phyloP scores from a whole-genome alignment of 2,797 vertebrate genomes.

The Xerus rutilus region DNA sequence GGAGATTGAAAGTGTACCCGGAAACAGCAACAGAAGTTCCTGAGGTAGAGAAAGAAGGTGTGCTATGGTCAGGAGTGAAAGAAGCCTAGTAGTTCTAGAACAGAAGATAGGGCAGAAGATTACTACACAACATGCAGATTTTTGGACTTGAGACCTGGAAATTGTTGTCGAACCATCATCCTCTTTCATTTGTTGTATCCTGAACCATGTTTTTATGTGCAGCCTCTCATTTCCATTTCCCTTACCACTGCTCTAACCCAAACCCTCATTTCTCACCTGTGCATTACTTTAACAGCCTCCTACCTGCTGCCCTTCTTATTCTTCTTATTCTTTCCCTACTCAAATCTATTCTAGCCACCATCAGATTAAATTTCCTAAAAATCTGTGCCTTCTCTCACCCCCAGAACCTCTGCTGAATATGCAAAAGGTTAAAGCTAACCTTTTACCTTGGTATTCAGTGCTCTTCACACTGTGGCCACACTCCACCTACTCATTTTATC shows the following conservation, averaged over 20 bases:
- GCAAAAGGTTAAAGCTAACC: background rate
- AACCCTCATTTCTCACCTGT: background rate
- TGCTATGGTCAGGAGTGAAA: background rate
- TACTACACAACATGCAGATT: background rate
- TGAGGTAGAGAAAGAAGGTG: background rate
- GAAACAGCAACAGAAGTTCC: background rate
- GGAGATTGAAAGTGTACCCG: background rate
- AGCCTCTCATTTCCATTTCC: background rate
- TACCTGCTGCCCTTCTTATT: background rate
- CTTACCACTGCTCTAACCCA: background rate
- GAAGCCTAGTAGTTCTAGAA: background rate
- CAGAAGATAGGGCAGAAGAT: constrained; percentile 5
- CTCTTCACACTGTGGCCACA: background rate
- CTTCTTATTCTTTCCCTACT: background rate
- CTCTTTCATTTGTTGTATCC: background rate
- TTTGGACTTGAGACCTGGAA: background rate
- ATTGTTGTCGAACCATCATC: background rate
- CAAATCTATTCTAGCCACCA: background rate
- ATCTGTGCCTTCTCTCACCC: no score
- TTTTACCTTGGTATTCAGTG: background rate
- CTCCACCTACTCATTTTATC: background rate
- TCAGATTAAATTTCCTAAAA: background rate
- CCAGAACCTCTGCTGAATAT: background rate
- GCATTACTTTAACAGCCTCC: background rate
- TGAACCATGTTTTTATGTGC: background rate